Conservation (phyloP, 2,113 vertebrate genomes). For the Callionymus lyra region DNA sequence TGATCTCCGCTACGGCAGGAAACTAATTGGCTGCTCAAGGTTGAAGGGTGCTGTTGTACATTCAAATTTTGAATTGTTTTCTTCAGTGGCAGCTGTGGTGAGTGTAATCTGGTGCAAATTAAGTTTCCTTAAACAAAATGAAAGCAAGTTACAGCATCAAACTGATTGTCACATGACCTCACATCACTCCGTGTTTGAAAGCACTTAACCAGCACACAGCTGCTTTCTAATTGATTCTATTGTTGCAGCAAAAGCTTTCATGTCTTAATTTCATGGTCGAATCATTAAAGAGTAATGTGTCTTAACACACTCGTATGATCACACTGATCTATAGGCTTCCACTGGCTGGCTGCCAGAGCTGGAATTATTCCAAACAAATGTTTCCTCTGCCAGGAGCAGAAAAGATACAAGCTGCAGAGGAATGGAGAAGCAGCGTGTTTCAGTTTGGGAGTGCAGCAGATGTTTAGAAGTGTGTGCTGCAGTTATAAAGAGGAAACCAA, state of each 20-base stretch:
- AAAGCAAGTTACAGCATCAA: constrained; percentile 2
- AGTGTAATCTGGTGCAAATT: background rate
- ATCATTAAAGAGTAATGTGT: constrained; percentile 44
- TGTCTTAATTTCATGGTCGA: constrained; percentile 45
- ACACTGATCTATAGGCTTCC: constrained; percentile 46
- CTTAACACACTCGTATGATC: constrained; percentile 41
- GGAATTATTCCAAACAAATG: constrained; percentile 47
- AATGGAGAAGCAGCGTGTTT: background rate
- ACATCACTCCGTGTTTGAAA: constrained; percentile 21
- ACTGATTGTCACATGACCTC: constrained; percentile 19
- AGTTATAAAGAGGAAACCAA: constrained; percentile 43
- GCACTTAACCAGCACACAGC: constrained; percentile 16
- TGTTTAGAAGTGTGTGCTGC: constrained; percentile 8
- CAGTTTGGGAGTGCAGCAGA: background rate
- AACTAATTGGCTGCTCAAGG: too few species aligned
- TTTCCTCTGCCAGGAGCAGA: constrained; percentile 14
- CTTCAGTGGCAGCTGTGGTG: background rate
- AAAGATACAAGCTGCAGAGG: constrained; percentile 6
- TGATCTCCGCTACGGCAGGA: too few species aligned
- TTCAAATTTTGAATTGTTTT: too few species aligned
- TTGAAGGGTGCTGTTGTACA: too few species aligned
- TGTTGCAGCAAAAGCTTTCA: constrained; percentile 39
- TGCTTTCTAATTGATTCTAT: constrained; percentile 30
- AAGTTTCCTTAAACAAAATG: constrained; percentile 5
- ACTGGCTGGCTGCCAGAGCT: constrained; percentile 41